Evolutionary conservation across 2,888 invertebrate genomes (phyloP).

Genomic region (Melanophora roralis): DNA sequence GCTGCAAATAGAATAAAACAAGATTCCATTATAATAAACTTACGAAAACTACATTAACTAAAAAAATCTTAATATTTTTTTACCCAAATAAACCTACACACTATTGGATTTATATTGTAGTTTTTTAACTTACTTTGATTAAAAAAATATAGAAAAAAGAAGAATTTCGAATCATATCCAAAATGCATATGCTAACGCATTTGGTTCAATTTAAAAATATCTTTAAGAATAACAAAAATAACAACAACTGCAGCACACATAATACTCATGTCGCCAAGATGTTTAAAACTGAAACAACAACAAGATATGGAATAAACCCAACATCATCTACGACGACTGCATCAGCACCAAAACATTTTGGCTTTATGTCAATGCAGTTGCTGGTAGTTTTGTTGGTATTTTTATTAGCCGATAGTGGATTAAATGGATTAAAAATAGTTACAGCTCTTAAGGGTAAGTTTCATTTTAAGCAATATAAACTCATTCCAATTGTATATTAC

Average conservation of each 20-base stretch:
- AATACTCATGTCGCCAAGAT: slow-evolving; percentile 59
- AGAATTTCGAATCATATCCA: slow-evolving; percentile 14
- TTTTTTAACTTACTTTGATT: slow-evolving; percentile 13
- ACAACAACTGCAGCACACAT: slow-evolving; percentile 32
- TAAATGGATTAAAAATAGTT: slow-evolving; percentile 75
- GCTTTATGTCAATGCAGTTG: slow-evolving; percentile 60
- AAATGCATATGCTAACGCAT: slow-evolving; percentile 53
- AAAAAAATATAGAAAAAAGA: not conserved
- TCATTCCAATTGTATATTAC: not conserved
- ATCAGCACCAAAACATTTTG: slow-evolving; percentile 42
- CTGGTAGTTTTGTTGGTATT: slow-evolving; percentile 65
- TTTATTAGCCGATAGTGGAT: slow-evolving; percentile 68
- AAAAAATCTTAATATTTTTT: slow-evolving; percentile 13
- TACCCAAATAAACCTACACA: slow-evolving; percentile 17
- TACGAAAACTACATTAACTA: slow-evolving; percentile 14
- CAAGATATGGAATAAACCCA: slow-evolving; percentile 51
- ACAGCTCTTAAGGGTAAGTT: slow-evolving; percentile 75
- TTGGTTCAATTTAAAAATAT: slow-evolving; percentile 56
- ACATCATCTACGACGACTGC: slow-evolving; percentile 22
- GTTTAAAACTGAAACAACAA: slow-evolving; percentile 48
- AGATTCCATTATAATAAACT: slow-evolving; percentile 35
- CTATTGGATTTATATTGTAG: slow-evolving; percentile 29
- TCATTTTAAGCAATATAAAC: not conserved
- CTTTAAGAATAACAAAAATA: slow-evolving; percentile 37
- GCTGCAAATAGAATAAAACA: slow-evolving; percentile 9